A percentile compares a stretch with the other conserved stretches of the same genome.
Evolutionary conservation across 37 sponge, comb jelly and placozoan species (phyloP).

Genomic region (Halichondria panicea): DNA sequence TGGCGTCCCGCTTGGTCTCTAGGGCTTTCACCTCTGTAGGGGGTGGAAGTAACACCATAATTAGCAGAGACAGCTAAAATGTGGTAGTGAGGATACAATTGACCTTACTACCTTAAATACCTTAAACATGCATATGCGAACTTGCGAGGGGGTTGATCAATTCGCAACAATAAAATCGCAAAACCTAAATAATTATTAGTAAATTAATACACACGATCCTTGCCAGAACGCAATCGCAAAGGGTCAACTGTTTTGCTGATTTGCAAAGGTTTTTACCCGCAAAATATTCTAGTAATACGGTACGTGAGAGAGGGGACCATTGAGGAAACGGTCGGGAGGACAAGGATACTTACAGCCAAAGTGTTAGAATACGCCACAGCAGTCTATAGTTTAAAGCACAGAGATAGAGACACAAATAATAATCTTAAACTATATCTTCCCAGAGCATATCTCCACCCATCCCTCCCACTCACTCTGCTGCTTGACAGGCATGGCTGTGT

Average conservation of each 20-base stretch:
- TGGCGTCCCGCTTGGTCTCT: constrained; percentile 67
- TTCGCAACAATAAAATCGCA: too few relatives aligned
- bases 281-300: too few relatives aligned
- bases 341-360: too few relatives aligned
- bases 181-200: too few relatives aligned
- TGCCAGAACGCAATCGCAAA: too few relatives aligned
- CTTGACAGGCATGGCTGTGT: constrained; percentile 83
- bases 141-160: too few relatives aligned
- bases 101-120: too few relatives aligned
- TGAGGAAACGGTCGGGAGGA: not conserved
- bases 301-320: not conserved
- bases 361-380: not conserved
- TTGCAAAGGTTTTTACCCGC: too few relatives aligned
- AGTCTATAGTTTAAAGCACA: not conserved
- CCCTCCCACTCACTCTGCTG: constrained; percentile 62
- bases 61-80: not conserved
- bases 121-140: too few relatives aligned
- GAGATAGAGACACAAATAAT: not conserved
- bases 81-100: not conserved
- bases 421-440: not conserved
- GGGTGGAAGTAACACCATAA: not conserved
- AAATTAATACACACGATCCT: too few relatives aligned
- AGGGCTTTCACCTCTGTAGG: constrained; percentile 57
- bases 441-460: not conserved
- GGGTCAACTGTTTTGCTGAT: too few relatives aligned